Base-by-base conservation (phyloP, 1,140 invertebrate genomes). In the Pseudomyrmex gracilis region DNA sequence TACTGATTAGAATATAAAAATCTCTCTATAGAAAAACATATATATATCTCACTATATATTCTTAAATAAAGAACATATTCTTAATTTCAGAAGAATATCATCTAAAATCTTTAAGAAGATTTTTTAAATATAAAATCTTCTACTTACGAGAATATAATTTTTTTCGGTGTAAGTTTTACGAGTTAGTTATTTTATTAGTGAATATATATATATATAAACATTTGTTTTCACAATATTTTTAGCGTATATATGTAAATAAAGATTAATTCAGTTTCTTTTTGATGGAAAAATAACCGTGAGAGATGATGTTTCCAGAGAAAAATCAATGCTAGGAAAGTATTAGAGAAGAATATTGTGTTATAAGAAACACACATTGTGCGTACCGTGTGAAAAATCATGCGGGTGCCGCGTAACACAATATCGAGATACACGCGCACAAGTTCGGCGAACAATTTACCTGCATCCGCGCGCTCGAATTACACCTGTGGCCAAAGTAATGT, bases 381-480 rank as follows among this genome's bases (percentile, higher is more conserved):
- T 84, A 45, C 34, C 49, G 67, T 51, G 51, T n/a, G 53, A 57
- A 57, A 55, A n/a, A 57, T 78, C 51, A 92, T 92, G 91, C 91
- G 92, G 91, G 90, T 82, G 82, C 68, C 66, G 34, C 34, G 91
- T 91, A 92, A 92, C 78, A 86, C 63, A 87, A 92, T 92, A 90
- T 87, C 87, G 68, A 76, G 73, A 68, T 88, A 86, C 82, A 83
- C 82, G 80, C 77, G 63, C 73, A n/a, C n/a, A n/a, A 61, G 80
- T 87, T 90, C 83, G 77, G 66, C 84, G 88, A 91, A 93, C 92
- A 92, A 93, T 93, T 92, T 86, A 86, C 92, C 91, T 87, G 78
- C 91, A 93, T 92, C 85, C 84, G 57, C 57, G 43, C 53, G 55
- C 70, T 91, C 88, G 57, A 66, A 71, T 90, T 86, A 84, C 85